Percentiles rank a stretch among this genome's conserved stretches.
These are phyloP conservation scores for Macaca mulatta DNA, from an alignment of 2,113 vertebrate genomes.

Conservation along the genomic window DNA sequence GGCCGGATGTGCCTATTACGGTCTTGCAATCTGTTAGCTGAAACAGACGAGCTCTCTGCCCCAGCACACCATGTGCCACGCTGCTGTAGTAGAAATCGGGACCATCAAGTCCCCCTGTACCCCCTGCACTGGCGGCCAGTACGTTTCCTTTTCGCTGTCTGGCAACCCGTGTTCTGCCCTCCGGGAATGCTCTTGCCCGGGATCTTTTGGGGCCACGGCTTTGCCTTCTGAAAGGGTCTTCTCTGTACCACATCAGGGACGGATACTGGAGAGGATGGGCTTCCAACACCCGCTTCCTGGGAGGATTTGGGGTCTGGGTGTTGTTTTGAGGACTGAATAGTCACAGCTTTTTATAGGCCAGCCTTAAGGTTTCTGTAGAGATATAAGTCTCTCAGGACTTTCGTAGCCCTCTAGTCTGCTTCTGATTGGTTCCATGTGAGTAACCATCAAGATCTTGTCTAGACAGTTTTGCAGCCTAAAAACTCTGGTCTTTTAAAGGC, in stretches of 20 bases:
- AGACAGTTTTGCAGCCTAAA: background rate
- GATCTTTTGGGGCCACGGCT: background rate
- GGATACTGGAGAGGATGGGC: background rate
- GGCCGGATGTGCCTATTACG: background rate
- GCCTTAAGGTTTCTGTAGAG: background rate
- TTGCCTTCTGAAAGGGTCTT: background rate
- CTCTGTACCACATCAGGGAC: background rate
- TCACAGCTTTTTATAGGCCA: background rate
- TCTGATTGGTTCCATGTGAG: background rate
- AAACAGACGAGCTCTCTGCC: background rate
- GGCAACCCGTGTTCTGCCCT: background rate
- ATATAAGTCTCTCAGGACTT: background rate
- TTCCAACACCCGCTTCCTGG: background rate
- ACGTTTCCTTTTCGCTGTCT: accelerated
- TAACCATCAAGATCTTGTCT: background rate
- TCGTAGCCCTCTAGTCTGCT: background rate
- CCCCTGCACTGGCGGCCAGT: accelerated
- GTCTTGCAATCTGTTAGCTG: background rate
- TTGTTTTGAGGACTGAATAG: background rate
- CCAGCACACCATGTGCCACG: too few species aligned
- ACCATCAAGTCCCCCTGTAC: accelerated
- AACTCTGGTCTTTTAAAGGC: background rate
- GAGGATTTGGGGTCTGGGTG: background rate
- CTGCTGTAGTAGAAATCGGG: background rate
- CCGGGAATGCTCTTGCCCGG: background rate